Base-by-base conservation (phyloP, 2,888 invertebrate genomes). In the Sarcophaga rosellei region DNA sequence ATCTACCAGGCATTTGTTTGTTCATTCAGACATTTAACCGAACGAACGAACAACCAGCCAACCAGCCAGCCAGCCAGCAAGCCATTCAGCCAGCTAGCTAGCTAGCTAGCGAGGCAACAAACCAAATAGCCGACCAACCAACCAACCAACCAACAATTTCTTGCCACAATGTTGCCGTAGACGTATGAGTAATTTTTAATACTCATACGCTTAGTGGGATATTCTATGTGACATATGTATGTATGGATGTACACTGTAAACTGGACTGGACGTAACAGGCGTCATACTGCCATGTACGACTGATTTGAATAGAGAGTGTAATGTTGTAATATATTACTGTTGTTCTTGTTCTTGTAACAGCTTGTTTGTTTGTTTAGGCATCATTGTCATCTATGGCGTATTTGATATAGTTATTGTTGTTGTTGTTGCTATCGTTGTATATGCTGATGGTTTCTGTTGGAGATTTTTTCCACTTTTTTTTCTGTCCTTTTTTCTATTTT, bases 161-260 rank as follows among this genome's bases (percentile, higher is more conserved):
- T 25, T 17, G 21, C 79, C 61, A 59, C 72, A 82, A 77, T 35
- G 35, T 35, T 35, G 35, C 35, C 69, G 3, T 17, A 61, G 75
- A 72, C 75, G 79, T 84, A 84, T 80, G 84, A 84, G 79, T 76
- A 75, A 80, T 84, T 80, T 83, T 80, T 80, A 80, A 76, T 84
- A 75, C 84, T 75, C 75, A 84, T 84, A 84, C 84, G 84, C 63
- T n/a, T 66, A 45, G 66, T 66, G 44, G 53, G 53, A 53, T 53
- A 15, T 65, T 20, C 20, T 63, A 20, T 53, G 53, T 53, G 53
- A 53, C 53, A 53, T 17, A 35, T n/a, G n/a, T n/a, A n/a, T n/a
- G n/a, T n/a, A n/a, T n/a, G n/a, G n/a, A n/a, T n/a, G n/a, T n/a
- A n/a, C 8, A 1, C 35, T 35, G 35, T 17, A 17, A 53, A 53